Base-by-base conservation (phyloP, 2,888 invertebrate genomes). In the Mimas tiliae region DNA sequence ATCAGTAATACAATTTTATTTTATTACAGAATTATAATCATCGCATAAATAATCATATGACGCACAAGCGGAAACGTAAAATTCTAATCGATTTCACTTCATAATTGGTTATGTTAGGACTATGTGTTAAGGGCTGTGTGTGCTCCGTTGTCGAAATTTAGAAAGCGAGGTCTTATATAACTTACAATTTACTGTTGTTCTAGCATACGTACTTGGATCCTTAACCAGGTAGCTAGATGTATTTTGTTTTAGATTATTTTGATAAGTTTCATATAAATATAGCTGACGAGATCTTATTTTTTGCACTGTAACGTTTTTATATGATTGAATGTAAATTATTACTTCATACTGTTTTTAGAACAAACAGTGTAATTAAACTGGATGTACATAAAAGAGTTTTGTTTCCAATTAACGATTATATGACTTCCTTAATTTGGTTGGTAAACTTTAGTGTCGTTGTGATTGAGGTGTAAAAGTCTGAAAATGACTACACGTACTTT, bases 61-160 rank as follows among this genome's bases (percentile, higher is more conserved):
- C 45, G 42, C 63, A 47, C 33, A 52, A 53, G 51, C 62, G 50
- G 65, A 65, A 62, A 62, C 65, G 65, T 66, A 63, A 6, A 55
- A 67, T 45, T 27, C 51, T 58, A 42, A 47, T 38, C 38, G 64
- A 67, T 65, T 68, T 67, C 52, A 65, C 65, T 65, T 64, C 47
- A 34, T 42, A 55, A 42, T 63, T 68, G 68, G 63, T 14, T 38
- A 33, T 47, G 53, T 51, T 47, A 66, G 63, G 66, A 38, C 38
- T 9, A 9, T 38, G 9, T 9, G 53, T 51, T 47, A 66, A 66
- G 66, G 66, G 66, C 66, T 34, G 42, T 63, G 52, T 34, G 42
- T 63, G 52, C 45, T 14, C 52, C 42, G 33, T 47, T 63, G 52
- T 42, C 50, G 51, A 63, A 66, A 63, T 64, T 63, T 64, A 64